Percentiles rank a stretch among this genome's conserved stretches.
phyloP scores from a whole-genome alignment of 2,888 invertebrate genomes.

The Copidosoma aretas region DNA sequence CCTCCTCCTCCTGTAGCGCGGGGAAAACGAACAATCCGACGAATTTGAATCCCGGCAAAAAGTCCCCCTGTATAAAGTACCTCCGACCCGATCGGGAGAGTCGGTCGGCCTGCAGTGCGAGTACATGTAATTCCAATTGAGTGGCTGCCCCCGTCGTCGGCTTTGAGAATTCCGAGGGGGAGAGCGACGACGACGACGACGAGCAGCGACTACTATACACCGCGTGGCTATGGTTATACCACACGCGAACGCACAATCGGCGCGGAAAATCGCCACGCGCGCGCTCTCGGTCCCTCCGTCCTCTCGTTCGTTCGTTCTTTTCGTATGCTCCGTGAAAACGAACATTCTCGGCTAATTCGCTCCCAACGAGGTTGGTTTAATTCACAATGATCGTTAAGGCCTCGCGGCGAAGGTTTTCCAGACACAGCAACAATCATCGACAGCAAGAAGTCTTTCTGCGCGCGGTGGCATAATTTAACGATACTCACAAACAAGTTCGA shows the following conservation, averaged over 20 bases:
- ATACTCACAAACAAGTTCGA: too few species aligned
- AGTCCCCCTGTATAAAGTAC: too few species aligned
- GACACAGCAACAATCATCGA: too few species aligned
- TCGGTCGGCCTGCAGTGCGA: slow-evolving; percentile 15
- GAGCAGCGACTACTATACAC: slow-evolving; percentile 30
- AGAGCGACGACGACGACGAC: too few species aligned
- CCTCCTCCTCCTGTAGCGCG: slow-evolving; percentile 23
- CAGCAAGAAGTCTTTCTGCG: too few species aligned
- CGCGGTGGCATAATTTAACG: too few species aligned
- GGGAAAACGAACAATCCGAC: slow-evolving; percentile 43
- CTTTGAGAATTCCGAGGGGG: neutral
- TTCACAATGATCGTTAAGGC: too few species aligned
- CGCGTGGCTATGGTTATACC: neutral
- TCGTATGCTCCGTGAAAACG: neutral
- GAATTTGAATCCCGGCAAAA: slow-evolving; percentile 37
- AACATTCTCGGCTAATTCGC: too few species aligned
- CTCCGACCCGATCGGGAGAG: too few species aligned
- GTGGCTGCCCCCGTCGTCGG: slow-evolving; percentile 5
- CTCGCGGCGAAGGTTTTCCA: too few species aligned
- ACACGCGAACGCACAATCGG: neutral
- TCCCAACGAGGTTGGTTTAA: too few species aligned
- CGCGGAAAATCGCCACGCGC: neutral
- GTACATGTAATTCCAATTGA: slow-evolving; percentile 35
- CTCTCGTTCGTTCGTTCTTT: neutral
- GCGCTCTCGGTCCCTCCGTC: neutral